Base-by-base conservation (phyloP, 2,113 vertebrate genomes). In the Spea bombifrons region DNA sequence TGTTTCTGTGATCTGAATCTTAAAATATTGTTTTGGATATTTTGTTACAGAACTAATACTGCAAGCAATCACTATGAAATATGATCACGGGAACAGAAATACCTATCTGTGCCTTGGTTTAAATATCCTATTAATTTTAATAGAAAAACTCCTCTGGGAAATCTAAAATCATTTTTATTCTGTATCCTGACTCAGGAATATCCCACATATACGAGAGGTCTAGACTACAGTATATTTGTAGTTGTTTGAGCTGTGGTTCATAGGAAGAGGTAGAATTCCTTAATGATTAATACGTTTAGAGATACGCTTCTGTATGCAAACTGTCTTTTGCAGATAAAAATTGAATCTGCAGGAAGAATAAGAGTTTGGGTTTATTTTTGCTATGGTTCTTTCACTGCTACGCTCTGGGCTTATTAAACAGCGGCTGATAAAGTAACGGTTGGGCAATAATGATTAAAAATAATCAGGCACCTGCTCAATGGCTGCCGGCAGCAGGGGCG, bases 41-140 rank as follows among this genome's bases (percentile, higher is more conserved):
- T 45, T 66, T 66, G 10, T 75, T 67, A 66, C 5, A 57, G 50
- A 57, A 57, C 49, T 15, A n/a, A 17, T 30, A 65, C 75, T 76
- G 75, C 63, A 8, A 76, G 75, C 75, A 17, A 68, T 47, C 73
- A 65, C 61, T 65, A 17, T 70, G 66, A 76, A 50, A 61, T 59
- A 76, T 76, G 52, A 76, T 76, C 66, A 59, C 45, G 48, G 75
- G 46, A 70, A 48, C 53, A 70, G 75, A 61, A 70, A 49, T 45
- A 61, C 66, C 49, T 61, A 43, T 43, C 10, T 53, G 70, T 57
- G 55, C 16, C 44, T 76, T 53, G 44, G 44, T 6, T 55, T 76
- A 70, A 76, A 53, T 70, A 63, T 69, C 53, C 45, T 59, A 76
- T 69, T 76, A 7, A 76, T 76, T 76, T 61, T 69, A 57, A 69